phyloP scores from a whole-genome alignment of 2,888 invertebrate genomes.

The Plagodis dolabraria region DNA sequence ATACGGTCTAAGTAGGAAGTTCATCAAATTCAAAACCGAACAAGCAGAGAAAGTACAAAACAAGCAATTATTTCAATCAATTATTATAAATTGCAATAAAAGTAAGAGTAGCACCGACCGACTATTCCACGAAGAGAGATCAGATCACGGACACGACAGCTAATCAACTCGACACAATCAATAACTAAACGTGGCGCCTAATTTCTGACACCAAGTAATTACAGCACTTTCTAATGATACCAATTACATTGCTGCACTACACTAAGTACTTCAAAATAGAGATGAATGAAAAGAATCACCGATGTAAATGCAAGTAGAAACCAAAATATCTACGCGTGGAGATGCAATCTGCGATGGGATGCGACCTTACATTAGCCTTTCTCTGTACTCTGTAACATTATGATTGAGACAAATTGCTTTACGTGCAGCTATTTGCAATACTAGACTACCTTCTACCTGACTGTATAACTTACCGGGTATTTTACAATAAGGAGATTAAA shows the following conservation, averaged over 20 bases:
- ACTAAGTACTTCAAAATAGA: constrained; percentile 21
- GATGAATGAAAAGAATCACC: constrained; percentile 24
- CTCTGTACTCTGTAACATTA: constrained; percentile 41
- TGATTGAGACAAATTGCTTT: constrained; percentile 26
- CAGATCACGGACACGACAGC: constrained; percentile 16
- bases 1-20: neutral
- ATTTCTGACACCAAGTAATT: constrained; percentile 32
- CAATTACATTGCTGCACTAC: constrained; percentile 19
- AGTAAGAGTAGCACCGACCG: neutral
- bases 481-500: neutral
- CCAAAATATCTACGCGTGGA: constrained; percentile 49
- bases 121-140: constrained; percentile 6
- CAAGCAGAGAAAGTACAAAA: constrained; percentile 14
- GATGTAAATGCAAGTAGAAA: constrained; percentile 47
- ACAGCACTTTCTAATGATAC: constrained; percentile 32
- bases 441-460: constrained; percentile 11
- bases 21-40: constrained; percentile 1
- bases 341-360: constrained; percentile 47
- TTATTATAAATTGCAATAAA: constrained; percentile 3
- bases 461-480: neutral
- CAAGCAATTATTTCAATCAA: constrained; percentile 4
- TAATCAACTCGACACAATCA: constrained; percentile 31
- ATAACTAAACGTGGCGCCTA: constrained; percentile 27
- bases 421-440: constrained; percentile 19
- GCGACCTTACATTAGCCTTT: constrained; percentile 50